Base-by-base conservation (phyloP, 1,140 invertebrate species). In the Diabrotica undecimpunctata region DNA sequence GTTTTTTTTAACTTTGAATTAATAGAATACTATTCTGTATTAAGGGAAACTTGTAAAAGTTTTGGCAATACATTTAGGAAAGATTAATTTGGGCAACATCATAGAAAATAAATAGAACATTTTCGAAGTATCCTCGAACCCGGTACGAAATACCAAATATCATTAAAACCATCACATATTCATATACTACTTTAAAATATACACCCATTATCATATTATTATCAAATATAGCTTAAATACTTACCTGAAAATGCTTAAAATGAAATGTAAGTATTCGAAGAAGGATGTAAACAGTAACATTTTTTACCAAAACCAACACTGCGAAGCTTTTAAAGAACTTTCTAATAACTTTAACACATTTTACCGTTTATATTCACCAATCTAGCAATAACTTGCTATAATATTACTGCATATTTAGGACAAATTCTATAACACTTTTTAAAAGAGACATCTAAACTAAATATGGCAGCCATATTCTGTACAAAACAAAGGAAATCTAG, bases 401-500 rank as follows among this genome's bases (percentile, higher is more conserved):
- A 69, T 65, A 71, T 72, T 70, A 72, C 66, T 54, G 66, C 52
- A 69, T 69, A 73, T 70, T 74, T 67, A 68, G 61, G 69, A 72
- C 70, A 74, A 75, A 71, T 71, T 70, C 68, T 70, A 72, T 64
- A 70, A 72, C 71, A 73, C 72, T 74, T 78, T 77, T 76, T 71
- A 78, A 78, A 78, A 78, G 75, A 78, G 76, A 78, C 77, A 77
- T 77, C 76, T 78, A 78, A 78, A 74, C 76, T 78, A 78, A 78
- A 78, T 78, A 78, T 78, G 77, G 77, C 77, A 78, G 76, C 77
- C 77, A 78, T 78, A 78, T 78, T 78, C 76, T 72, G 73, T 77
- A 67, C 75, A 78, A 78, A 78, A 78, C 77, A 78, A 78, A 78
- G 77, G 76, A 78, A 77, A 77, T 74, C 68, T 78, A 78, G 74